phyloP scores from a whole-genome alignment of 2,113 vertebrate species.

The Ceuthmochares aereus region DNA sequence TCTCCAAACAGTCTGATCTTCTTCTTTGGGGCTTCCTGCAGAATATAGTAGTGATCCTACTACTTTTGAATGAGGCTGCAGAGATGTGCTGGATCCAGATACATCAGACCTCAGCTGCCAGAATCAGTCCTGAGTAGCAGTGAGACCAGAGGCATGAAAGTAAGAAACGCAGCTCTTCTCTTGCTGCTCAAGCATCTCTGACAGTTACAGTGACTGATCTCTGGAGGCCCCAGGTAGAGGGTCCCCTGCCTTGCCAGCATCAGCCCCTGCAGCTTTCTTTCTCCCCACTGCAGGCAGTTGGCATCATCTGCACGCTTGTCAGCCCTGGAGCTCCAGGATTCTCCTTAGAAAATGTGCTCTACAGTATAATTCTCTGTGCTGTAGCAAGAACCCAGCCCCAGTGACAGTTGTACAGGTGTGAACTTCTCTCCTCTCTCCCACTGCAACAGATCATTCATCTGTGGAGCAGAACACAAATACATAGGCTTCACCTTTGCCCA shows the following conservation, averaged over 20 bases:
- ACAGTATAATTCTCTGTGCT: accelerated
- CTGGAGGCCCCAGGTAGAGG: not conserved
- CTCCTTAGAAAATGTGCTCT: not conserved
- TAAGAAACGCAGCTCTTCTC: not conserved
- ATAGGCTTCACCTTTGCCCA: not conserved
- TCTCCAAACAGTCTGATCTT: not conserved
- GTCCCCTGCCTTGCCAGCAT: not conserved
- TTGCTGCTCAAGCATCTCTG: not conserved
- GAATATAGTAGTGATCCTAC: not conserved
- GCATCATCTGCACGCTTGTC: not conserved
- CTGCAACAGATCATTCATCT: not conserved
- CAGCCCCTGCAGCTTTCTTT: not conserved
- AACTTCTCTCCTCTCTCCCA: not conserved
- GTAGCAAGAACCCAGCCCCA: not conserved
- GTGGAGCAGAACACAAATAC: not conserved
- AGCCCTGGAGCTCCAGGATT: not conserved
- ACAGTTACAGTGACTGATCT: not conserved
- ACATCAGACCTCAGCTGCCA: not conserved
- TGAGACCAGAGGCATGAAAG: not conserved
- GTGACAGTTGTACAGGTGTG: not conserved
- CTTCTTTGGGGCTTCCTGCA: not conserved
- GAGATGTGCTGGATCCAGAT: not conserved
- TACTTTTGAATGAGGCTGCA: not conserved
- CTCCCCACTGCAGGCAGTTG: not conserved
- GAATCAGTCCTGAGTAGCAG: not conserved